Evolutionary conservation across 2,888 invertebrate genomes (phyloP), one percentile per base, ranked within the genome.

Genomic region (Agrochola circellaris): DNA sequence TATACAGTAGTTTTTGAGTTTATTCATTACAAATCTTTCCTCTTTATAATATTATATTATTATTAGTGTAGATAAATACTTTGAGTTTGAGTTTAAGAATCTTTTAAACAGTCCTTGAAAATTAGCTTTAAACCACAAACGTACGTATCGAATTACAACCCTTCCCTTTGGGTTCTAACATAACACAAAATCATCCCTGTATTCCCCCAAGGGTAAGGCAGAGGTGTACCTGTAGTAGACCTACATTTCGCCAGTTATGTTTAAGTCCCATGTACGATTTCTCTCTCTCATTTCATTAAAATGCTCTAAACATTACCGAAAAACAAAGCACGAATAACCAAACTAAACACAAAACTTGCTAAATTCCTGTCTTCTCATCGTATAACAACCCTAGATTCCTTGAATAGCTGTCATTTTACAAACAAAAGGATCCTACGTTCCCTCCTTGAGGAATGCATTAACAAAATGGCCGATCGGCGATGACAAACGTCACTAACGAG

Each of bases 401-500:
- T 75, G 80, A 89, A 91, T 91, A 77, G 84, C 88, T 82, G 75
- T 82, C 86, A 87, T 91, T 89, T 86, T 61, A 75, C 45, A 70
- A 78, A 90, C 90, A 90, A 88, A 87, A 85, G 84, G 84, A 71
- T 70, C 82, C 79, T 70, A 66, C 75, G 72, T 78, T 79, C 83
- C 79, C 83, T 86, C 79, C 90, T 90, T 90, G 89, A 88, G 90
- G 90, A 88, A 92, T 91, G 91, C 91, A 90, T 92, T 91, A 91
- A 90, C 90, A 90, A 90, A 92, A 92, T 91, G 89, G 90, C 89
- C 89, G 89, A 88, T 89, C 88, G 88, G 76, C 79, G 81, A 88
- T 88, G 88, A 85, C 88, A 88, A 88, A 89, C 88, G 83, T 85
- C 79, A 80, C 84, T 89, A 91, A 91, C 87, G 89, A 89, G 62